Evolutionary conservation across 2,888 invertebrate species (phyloP), one percentile per base, ranked within the genome.

Genomic region (Pollenia angustigena): DNA sequence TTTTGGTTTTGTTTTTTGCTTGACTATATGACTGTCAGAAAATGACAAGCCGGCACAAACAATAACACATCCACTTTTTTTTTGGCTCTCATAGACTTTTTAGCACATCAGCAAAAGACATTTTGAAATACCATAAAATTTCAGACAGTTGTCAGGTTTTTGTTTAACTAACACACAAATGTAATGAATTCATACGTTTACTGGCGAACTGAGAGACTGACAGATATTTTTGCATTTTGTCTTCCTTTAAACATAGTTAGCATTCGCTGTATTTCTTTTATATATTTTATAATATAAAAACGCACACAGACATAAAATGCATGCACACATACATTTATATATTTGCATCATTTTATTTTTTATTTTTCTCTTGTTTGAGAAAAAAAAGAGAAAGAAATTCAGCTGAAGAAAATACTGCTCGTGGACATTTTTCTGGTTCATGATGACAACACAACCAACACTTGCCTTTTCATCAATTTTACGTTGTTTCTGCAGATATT

Each of bases 371-470:
- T 75, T 18, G 32, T 16, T 42, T 9, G 23, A 66, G n/a, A 40
- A 50, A n/a, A 9, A 23, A 40, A 48, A 3, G 2, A 60, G 10
- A 52, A 58, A 46, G 69, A 54, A 68, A 46, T 58, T 11, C 7
- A 16, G 74, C 16, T 23, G 12, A 64, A 69, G 58, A 46, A 79
- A 68, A 88, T 81, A 79, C 48, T 83, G 83, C 87, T 78, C 69
- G 74, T 87, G 85, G 87, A 74, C 83, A 87, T 81, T 82, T 87
- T 85, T 83, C 64, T 81, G 75, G 72, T 62, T 68, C 66, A 79
- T 85, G 81, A 83, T 80, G 84, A 81, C 86, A 87, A 66, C 68
- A 40, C 78, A 81, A 78, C 72, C 72, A 87, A 84, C 81, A 84
- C 84, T 84, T 87, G 87, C 74, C 84, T 74, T 84, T 84, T 84